These are phyloP conservation scores for Sceloporus undulatus DNA, from an alignment of 2,113 vertebrate genomes.

Conservation along the genomic window DNA sequence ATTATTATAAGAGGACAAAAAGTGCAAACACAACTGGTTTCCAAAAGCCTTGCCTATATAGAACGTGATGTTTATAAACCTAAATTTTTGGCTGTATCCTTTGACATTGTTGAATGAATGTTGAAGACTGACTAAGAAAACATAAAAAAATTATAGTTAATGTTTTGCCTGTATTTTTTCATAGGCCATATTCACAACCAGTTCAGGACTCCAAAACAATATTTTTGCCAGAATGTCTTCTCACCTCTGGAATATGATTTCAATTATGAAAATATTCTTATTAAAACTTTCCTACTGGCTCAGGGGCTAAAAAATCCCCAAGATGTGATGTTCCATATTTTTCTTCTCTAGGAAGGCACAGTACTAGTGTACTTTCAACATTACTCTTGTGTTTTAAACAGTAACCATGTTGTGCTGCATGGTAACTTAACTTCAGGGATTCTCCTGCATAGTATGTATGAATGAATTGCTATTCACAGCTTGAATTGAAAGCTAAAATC, in stretches of 20 bases:
- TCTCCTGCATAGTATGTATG: background rate
- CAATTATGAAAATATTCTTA: background rate
- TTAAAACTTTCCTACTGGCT: background rate
- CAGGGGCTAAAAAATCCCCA: background rate
- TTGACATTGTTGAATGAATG: conserved; percentile 36
- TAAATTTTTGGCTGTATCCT: conserved; percentile 89
- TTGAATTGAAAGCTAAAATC: background rate
- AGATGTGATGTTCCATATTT: background rate
- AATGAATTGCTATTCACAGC: no score
- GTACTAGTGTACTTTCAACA: background rate
- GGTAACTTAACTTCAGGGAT: background rate
- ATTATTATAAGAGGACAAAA: conserved; percentile 91
- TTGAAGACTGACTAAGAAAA: background rate
- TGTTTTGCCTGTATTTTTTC: background rate
- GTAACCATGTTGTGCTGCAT: background rate
- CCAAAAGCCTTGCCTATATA: conserved; percentile 90
- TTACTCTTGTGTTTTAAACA: background rate
- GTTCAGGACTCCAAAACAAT: background rate
- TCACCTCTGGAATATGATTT: background rate
- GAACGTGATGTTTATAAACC: conserved; percentile 90
- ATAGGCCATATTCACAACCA: background rate
- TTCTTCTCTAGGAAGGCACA: background rate
- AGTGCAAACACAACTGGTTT: conserved; percentile 93
- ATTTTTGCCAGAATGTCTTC: background rate
- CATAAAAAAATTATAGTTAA: background rate